Evolutionary conservation across 2,888 invertebrate species (phyloP), one percentile per base, ranked within the genome.

Genomic region (Orthonevra nobilis): DNA sequence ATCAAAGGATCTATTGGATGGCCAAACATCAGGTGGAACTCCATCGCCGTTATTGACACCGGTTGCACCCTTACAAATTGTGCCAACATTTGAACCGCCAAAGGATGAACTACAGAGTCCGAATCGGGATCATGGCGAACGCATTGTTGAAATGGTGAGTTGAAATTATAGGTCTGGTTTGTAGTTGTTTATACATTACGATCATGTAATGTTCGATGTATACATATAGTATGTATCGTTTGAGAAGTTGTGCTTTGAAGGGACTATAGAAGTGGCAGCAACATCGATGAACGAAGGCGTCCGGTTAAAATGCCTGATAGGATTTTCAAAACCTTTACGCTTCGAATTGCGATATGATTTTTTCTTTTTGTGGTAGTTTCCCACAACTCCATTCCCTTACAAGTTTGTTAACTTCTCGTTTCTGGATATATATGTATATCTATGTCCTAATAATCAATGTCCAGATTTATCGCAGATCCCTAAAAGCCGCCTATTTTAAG

Each of bases 71-170:
- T 32, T 60, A 12, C 17, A 81, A 83, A 46, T 81, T 81, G 12
- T 84, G 84, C 70, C 84, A 54, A 7, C 85, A 86, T 84, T 86
- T 50, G 86, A 86, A 30, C 82, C 81, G 84, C 84, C 60, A 83
- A 75, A 86, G 64, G 86, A 86, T 7, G 88, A 87, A 73, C 83
- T 86, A 56, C 86, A 84, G 30, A 85, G 83, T 46, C 86, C 88
- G 77, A 84, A 85, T 54, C 84, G 84, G 2, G 87, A 87, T 54
- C 88, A 88, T 73, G 86, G 86, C 34, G 89, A 89, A 64, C 86
- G 89, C 40, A 88, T 89, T 81, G 89, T 89, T 30, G 89, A 89
- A 85, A 88, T 89, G 88, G 89, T 89, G 77, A 85, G 89, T 89
- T 30, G 89, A 89, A 85, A 88, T 89, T 88, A 89, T 89, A 79